A percentile compares a stretch with the other conserved stretches of the same genome.
These are phyloP conservation scores for Ylistrum balloti DNA, from an alignment of 1,140 invertebrate species.

Conservation along the genomic window DNA sequence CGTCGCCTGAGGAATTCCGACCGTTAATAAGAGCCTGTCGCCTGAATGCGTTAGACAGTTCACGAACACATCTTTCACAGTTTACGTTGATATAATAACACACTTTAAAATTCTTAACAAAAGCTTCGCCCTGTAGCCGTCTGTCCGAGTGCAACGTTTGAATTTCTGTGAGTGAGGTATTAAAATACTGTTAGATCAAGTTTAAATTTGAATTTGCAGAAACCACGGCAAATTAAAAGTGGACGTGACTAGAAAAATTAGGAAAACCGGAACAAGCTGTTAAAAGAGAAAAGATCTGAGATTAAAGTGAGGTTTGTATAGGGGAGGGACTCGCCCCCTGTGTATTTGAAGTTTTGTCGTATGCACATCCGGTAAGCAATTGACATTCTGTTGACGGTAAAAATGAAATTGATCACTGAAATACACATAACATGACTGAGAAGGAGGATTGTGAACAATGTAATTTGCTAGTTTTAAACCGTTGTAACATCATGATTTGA, in stretches of 20 bases:
- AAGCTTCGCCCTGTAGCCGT: not conserved
- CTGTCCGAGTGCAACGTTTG: not conserved
- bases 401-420: not conserved
- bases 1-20: not conserved
- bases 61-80: not conserved
- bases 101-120: not conserved
- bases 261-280: not conserved
- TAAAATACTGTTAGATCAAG: conserved; percentile 16
- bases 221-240: not conserved
- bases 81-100: not conserved
- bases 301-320: not conserved
- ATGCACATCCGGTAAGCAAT: not conserved
- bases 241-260: not conserved
- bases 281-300: not conserved
- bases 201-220: not conserved
- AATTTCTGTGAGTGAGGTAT: not conserved
- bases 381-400: not conserved
- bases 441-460: not conserved
- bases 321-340: not conserved
- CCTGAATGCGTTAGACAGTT: not conserved
- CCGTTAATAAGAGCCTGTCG: conserved; percentile 3
- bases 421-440: not conserved
- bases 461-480: too few relatives aligned
- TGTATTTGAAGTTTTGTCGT: not conserved
- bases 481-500: too few relatives aligned